Base-by-base conservation (phyloP, 2,113 vertebrate genomes). In the Amazona vittata region DNA sequence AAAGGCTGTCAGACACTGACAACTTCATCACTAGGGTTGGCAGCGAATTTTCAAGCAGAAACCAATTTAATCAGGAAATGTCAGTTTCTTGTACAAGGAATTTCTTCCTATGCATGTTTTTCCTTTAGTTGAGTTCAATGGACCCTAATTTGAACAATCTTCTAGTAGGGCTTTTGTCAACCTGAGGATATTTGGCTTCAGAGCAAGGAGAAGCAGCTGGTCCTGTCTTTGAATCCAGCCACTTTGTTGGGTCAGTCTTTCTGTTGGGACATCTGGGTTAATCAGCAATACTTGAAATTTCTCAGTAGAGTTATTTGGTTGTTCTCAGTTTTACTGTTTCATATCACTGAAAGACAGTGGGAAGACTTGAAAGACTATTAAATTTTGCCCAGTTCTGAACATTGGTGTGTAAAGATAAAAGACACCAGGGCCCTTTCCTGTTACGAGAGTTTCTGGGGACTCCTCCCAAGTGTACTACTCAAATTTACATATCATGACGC, bases 31-130 rank as follows among this genome's bases (percentile, higher is more conserved):
- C 44, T 86, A 65, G 59, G 76, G 14, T 19, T 86, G 59, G 74
- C 53, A 90, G 63, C 16, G 37, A 90, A 83, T 90, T 95, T 95
- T 94, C 86, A 90, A 90, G 68, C 71, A 95, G 53, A 93, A 94
- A 90, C 70, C 41, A 70, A 37, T 86, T 90, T 86, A 93, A 90
- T 86, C 69, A 63, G n/a, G 75, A 92, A 92, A 83, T 41, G 59
- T 52, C 63, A 83, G 41, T 92, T 92, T 86, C 47, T 49, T 92
- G 76, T 86, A 74, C 26, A 90, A 86, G n/a, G 8, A 77, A 44
- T 76, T 49, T 65, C 62, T 80, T n/a, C 44, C 24, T 65, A 12
- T 74, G 26, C 15, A 19, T 52, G 9, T 46, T 75, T 90, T 80
- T 35, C 15, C 88, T 88, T 62, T 24, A 11, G 24, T 47, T 0